phyloP scores from a whole-genome alignment of 1,140 invertebrate species.

The Dryas iulia region DNA sequence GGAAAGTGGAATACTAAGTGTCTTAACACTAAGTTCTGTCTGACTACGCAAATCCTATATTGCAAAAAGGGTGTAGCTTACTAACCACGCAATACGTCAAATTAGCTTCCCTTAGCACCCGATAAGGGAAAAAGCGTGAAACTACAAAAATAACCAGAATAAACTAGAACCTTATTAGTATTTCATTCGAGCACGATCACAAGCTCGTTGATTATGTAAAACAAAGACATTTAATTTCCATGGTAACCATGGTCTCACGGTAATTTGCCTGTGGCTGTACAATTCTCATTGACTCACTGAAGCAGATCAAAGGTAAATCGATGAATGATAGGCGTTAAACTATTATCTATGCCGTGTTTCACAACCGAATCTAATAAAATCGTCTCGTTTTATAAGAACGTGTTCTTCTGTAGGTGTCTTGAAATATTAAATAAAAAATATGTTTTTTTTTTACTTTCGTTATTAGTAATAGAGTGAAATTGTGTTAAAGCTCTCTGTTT shows the following conservation, averaged over 20 bases:
- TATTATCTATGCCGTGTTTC: slow-evolving; percentile 15
- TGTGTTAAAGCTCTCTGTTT: too few relatives aligned
- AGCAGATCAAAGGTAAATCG: slow-evolving; percentile 16
- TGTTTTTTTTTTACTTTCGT: too few relatives aligned
- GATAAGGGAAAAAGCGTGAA: too few relatives aligned
- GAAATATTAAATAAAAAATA: too few relatives aligned
- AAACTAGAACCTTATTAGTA: not conserved
- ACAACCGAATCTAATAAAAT: not conserved
- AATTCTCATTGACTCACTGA: slow-evolving; percentile 12
- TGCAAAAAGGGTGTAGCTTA: too few relatives aligned
- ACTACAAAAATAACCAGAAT: not conserved
- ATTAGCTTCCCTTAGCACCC: too few relatives aligned
- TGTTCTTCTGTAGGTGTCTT: not conserved
- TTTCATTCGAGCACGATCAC: not conserved
- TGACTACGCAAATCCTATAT: too few relatives aligned
- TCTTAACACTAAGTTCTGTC: too few relatives aligned
- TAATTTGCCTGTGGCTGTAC: slow-evolving; percentile 10
- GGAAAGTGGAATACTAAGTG: too few relatives aligned
- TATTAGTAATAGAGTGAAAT: too few relatives aligned
- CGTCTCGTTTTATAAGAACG: not conserved
- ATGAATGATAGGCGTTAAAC: slow-evolving; percentile 6
- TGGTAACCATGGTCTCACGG: slow-evolving; percentile 9
- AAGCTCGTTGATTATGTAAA: not conserved
- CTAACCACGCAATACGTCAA: too few relatives aligned
- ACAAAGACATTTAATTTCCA: slow-evolving; percentile 11